Percentiles rank a stretch among this genome's conserved stretches.
Evolutionary conservation across 2,888 invertebrate species (phyloP).

Genomic region (Cybosia mesomella): DNA sequence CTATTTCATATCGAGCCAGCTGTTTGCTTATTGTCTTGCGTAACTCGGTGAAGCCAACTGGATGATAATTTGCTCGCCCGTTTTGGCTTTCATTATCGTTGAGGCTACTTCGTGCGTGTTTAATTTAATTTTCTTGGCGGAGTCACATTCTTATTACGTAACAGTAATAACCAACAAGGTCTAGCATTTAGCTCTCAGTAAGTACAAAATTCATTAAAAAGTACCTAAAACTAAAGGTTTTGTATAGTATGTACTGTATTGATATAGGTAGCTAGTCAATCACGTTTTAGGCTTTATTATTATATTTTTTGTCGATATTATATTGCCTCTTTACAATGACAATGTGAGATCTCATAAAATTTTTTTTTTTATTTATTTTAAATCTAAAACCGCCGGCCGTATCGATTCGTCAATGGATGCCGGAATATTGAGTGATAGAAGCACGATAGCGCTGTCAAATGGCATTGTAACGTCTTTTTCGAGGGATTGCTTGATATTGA

Average conservation of each 20-base stretch:
- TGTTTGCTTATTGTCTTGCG: constrained; percentile 82
- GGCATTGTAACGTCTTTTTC: too few species aligned
- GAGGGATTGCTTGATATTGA: too few species aligned
- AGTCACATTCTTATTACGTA: constrained; percentile 61
- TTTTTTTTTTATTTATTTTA: too few species aligned
- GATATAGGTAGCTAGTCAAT: background rate
- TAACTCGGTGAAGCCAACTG: constrained; percentile 79
- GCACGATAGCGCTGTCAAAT: too few species aligned
- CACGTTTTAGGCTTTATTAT: background rate
- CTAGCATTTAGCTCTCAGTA: constrained; percentile 27
- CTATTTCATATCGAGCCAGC: constrained; percentile 78
- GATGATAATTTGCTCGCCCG: constrained; percentile 80
- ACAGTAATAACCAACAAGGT: constrained; percentile 57
- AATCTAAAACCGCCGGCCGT: too few species aligned
- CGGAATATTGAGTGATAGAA: too few species aligned
- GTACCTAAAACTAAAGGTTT: constrained; percentile 16
- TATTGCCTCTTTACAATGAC: too few species aligned
- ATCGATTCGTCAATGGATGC: too few species aligned
- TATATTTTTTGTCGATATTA: background rate
- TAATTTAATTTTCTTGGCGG: constrained; percentile 77
- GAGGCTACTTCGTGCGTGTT: constrained; percentile 79
- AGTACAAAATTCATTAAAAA: constrained; percentile 25
- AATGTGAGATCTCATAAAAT: too few species aligned
- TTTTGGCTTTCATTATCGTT: constrained; percentile 78
- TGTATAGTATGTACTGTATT: background rate